phyloP scores from a whole-genome alignment of 2,113 vertebrate genomes.

The Sinocyclocheilus anshuiensis region DNA sequence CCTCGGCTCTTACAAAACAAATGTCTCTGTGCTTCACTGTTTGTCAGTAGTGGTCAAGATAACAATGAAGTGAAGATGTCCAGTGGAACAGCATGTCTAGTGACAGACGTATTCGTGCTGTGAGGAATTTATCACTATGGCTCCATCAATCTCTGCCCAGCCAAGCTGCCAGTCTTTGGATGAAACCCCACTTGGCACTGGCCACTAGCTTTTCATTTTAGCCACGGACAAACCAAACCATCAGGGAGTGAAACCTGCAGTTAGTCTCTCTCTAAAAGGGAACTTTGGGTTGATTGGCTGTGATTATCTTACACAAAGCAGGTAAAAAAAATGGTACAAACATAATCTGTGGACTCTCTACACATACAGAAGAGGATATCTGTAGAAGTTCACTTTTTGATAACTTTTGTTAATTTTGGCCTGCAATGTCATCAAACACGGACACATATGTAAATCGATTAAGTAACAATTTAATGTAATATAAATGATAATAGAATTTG shows the following conservation, averaged over 20 bases:
- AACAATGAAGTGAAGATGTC: conserved; percentile 55
- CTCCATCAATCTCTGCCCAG: conserved; percentile 47
- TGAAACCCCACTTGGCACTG: conserved; percentile 60
- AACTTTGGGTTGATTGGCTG: conserved; percentile 9
- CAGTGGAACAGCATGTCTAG: conserved; percentile 52
- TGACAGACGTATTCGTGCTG: conserved; percentile 58
- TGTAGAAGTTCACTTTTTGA: background rate
- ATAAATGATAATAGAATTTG: no score
- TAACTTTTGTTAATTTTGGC: background rate
- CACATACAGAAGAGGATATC: background rate
- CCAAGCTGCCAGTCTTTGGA: conserved; percentile 63
- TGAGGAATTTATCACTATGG: conserved; percentile 61
- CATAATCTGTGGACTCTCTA: background rate
- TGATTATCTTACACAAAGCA: conserved; percentile 3
- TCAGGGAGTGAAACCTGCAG: conserved; percentile 34
- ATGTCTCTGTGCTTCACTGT: conserved; percentile 2
- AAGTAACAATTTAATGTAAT: no score
- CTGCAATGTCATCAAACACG: background rate
- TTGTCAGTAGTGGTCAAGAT: conserved; percentile 41
- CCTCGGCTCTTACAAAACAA: conserved; percentile 24
- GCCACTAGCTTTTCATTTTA: conserved; percentile 53
- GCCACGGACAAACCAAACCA: conserved; percentile 47
- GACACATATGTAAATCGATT: background rate
- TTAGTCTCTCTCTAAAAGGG: conserved; percentile 30
- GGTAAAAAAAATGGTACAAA: background rate